Evolutionary conservation across 2,113 vertebrate species (phyloP), one percentile per base, ranked within the genome.

Genomic region (Delphinus delphis): DNA sequence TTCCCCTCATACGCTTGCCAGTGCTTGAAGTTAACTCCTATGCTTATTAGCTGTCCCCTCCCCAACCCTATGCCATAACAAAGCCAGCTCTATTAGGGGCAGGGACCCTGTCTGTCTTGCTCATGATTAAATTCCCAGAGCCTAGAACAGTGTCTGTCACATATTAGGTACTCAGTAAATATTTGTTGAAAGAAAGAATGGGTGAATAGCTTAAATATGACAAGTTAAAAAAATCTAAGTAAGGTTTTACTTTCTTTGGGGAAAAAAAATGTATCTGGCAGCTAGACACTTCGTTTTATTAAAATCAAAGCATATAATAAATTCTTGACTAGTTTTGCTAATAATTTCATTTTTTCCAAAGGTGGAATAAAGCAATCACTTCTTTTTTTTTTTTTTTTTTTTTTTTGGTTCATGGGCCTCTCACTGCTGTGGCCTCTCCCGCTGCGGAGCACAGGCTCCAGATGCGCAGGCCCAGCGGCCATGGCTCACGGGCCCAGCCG

Each of bases 211-310:
- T 93, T 92, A 92, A 84, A 84, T 70, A n/a, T 26, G 47, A 86
- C 13, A 85, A 85, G 50, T 74, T 81, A 55, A 80, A 74, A 94
- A 94, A 82, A 79, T 58, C 18, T 65, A 95, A 95, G 44, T 68
- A 89, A 73, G 50, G n/a, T 63, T 90, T 85, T 87, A 77, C 38
- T 84, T 68, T 50, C 33, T 86, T 67, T 50, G 13, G 23, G 33
- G 6, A 2, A 4, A 65, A 55, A 90, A 81, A 88, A 3, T 3
- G 0, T 23, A 88, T 73, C 44, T 86, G 44, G 70, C 58, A 93
- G 47, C 12, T 68, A 31, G 36, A 62, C 67, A 89, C 1, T 80
- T 82, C 25, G 38, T 60, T 92, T 92, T 71, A 74, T 6, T 81
- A 81, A 76, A 90, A 85, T 67, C 38, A 95, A 44, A 85, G 6